Evolutionary conservation across 2,113 vertebrate genomes (phyloP).

Genomic region (Lonchura striata): DNA sequence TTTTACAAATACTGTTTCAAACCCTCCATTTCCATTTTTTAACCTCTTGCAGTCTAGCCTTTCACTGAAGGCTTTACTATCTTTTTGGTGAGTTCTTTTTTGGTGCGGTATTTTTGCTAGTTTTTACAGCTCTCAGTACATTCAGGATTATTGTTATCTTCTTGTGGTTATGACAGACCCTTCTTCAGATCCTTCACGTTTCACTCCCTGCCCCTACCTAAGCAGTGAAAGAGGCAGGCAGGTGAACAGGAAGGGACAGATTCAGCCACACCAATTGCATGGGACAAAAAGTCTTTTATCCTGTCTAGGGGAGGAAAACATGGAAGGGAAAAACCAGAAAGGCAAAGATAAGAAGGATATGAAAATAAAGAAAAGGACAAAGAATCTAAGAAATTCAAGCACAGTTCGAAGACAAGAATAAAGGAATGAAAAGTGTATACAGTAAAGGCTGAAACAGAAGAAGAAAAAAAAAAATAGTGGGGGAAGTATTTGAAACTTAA

Average conservation of each 20-base stretch:
- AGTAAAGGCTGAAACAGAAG: not conserved
- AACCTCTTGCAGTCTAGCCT: not conserved
- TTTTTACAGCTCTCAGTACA: not conserved
- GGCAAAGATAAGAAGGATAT: not conserved
- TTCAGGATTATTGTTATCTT: not conserved
- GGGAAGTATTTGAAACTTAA: not conserved
- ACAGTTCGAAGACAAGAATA: not conserved
- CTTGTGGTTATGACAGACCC: not conserved
- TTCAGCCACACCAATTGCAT: rapidly evolving
- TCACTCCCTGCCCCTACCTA: not conserved
- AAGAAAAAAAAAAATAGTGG: not conserved
- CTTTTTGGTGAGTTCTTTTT: not conserved
- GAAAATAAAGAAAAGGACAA: not conserved
- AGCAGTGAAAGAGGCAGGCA: not conserved
- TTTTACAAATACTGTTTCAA: not conserved
- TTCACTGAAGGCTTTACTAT: not conserved
- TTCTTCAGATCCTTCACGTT: not conserved
- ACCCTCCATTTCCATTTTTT: not conserved
- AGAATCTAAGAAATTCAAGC: not conserved
- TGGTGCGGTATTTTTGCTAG: not conserved
- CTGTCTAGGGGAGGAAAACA: not conserved
- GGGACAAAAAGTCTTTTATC: not conserved
- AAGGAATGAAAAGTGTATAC: not conserved
- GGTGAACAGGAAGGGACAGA: not conserved
- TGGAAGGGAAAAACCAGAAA: not conserved